These are phyloP conservation scores for Clarias fuscus DNA, from an alignment of 2,797 vertebrate species.

Conservation along the genomic window DNA sequence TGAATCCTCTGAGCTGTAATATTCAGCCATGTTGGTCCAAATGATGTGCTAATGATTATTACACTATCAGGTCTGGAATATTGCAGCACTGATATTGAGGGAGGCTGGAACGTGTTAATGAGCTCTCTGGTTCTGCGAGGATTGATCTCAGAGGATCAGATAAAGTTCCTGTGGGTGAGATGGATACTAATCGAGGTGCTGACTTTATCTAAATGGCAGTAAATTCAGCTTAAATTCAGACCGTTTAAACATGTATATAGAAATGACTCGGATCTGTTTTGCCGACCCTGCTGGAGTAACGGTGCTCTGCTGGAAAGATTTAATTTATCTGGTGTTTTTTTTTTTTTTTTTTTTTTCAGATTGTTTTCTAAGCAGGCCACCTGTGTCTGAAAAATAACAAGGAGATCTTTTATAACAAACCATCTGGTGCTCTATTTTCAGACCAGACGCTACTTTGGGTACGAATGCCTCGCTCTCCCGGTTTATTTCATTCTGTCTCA, in stretches of 20 bases:
- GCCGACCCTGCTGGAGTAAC: neutral
- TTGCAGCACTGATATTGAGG: neutral
- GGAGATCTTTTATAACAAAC: conserved; percentile 12
- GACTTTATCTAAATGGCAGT: neutral
- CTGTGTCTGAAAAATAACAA: conserved; percentile 23
- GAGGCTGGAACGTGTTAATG: neutral
- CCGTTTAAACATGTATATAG: too few relatives aligned
- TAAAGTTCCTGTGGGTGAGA: neutral
- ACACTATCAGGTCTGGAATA: neutral
- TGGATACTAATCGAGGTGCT: neutral
- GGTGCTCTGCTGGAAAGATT: neutral
- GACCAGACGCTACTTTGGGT: conserved; percentile 25
- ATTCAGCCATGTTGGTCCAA: neutral
- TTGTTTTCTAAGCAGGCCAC: conserved; percentile 28
- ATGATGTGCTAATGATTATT: conserved; percentile 21
- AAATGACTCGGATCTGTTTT: neutral
- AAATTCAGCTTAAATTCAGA: neutral
- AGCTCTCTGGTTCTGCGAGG: neutral
- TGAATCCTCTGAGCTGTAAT: neutral
- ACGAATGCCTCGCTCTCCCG: neutral
- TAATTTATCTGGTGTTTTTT: conserved; percentile 15
- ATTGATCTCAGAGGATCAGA: conserved; percentile 11
- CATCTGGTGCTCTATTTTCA: conserved; percentile 31
- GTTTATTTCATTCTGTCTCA: neutral
- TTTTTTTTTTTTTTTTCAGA: neutral